These are phyloP conservation scores for Dicycla oo DNA, from an alignment of 2,888 invertebrate species.

Conservation along the genomic window DNA sequence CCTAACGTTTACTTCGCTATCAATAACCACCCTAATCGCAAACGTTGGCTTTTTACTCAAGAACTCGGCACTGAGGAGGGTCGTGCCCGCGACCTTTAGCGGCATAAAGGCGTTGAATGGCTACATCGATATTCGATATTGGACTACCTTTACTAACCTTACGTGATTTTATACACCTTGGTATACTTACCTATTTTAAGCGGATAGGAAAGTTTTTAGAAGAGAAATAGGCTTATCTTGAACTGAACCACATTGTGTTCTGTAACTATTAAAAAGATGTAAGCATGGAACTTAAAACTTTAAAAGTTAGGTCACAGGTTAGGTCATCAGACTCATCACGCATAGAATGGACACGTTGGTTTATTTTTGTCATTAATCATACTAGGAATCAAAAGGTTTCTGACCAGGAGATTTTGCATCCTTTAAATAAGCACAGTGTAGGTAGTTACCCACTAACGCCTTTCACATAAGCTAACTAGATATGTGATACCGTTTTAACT, in stretches of 20 bases:
- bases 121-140: conserved; percentile 54
- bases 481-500: not conserved
- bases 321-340: too few relatives aligned
- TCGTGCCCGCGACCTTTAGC: conserved; percentile 37
- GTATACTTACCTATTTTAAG: not conserved
- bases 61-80: conserved; percentile 53
- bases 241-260: too few relatives aligned
- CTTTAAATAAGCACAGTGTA: not conserved
- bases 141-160: too few relatives aligned
- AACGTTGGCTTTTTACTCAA: conserved; percentile 48
- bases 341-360: too few relatives aligned
- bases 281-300: too few relatives aligned
- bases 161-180: not conserved
- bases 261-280: not conserved
- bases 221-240: not conserved
- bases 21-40: conserved; percentile 40
- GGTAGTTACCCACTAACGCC: too few relatives aligned
- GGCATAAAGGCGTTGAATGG: conserved; percentile 38
- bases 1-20: conserved; percentile 29
- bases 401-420: not conserved
- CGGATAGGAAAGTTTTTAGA: not conserved
- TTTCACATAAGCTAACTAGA: not conserved
- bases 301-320: too few relatives aligned
- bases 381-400: not conserved
- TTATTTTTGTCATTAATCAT: not conserved